phyloP scores from a whole-genome alignment of 2,888 invertebrate genomes.

The Azorinus chamasolen region DNA sequence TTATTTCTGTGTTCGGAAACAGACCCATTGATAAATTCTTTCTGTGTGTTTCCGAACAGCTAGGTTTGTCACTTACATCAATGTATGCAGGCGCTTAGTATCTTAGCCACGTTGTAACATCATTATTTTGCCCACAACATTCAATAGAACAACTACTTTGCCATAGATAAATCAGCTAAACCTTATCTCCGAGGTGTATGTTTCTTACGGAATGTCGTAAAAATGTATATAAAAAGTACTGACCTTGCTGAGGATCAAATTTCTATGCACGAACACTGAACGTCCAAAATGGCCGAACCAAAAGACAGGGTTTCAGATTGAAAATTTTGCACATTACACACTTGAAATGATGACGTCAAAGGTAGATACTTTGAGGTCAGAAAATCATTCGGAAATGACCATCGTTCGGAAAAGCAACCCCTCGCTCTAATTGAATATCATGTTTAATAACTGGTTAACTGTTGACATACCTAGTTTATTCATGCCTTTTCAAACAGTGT shows the following conservation, averaged over 20 bases:
- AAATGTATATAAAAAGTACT: background rate
- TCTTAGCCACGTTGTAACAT: background rate
- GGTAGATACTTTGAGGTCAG: too few relatives aligned
- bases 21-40: background rate
- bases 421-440: too few relatives aligned
- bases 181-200: background rate
- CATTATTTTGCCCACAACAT: slow-evolving; percentile 1
- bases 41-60: background rate
- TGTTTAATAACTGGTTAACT: too few relatives aligned
- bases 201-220: slow-evolving; percentile 3
- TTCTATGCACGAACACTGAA: background rate
- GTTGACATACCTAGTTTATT: too few relatives aligned
- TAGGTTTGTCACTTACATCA: background rate
- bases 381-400: too few relatives aligned
- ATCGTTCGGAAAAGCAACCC: too few relatives aligned
- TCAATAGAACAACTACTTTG: background rate
- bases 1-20: background rate
- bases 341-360: too few relatives aligned
- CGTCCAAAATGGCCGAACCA: too few relatives aligned
- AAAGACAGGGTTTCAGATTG: too few relatives aligned
- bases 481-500: too few relatives aligned
- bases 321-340: too few relatives aligned
- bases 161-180: background rate
- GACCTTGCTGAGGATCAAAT: slow-evolving; percentile 1
- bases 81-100: background rate